phyloP scores from a whole-genome alignment of 1,140 invertebrate genomes.

The Sitophilus oryzae region DNA sequence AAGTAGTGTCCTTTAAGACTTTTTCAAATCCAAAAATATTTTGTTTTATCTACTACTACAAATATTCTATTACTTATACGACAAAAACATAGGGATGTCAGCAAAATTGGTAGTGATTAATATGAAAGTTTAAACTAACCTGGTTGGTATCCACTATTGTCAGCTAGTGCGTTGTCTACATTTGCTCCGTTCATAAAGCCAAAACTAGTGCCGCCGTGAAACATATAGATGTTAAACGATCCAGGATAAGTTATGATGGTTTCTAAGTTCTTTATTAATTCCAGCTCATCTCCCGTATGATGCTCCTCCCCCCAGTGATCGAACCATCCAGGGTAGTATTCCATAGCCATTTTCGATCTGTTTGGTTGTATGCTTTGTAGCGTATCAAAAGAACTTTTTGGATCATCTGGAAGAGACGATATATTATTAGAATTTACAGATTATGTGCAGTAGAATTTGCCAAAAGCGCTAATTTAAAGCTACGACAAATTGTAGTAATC shows the following conservation, averaged over 20 bases:
- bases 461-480: too few species aligned
- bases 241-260: conserved; percentile 42
- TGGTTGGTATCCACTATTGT: conserved; percentile 41
- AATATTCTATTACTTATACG: too few species aligned
- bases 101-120: too few species aligned
- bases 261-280: conserved; percentile 23
- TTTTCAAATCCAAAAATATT: too few species aligned
- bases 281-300: conserved; percentile 23
- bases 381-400: conserved; percentile 41
- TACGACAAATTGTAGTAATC: too few species aligned
- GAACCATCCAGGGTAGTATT: conserved; percentile 65
- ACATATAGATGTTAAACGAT: conserved; percentile 67
- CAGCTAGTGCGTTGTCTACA: conserved; percentile 20
- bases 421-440: too few species aligned
- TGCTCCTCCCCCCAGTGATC: conserved; percentile 44
- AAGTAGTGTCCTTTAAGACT: too few species aligned
- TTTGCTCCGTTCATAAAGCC: conserved; percentile 64
- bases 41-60: too few species aligned
- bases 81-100: too few species aligned
- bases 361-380: conserved; percentile 49
- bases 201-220: conserved; percentile 66
- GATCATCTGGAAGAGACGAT: conserved; percentile 18
- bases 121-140: too few species aligned
- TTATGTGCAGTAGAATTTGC: too few species aligned
- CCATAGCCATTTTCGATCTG: conserved; percentile 56